Evolutionary conservation across 2,888 invertebrate species (phyloP), one percentile per base, ranked within the genome.

Genomic region (Hartigia nigra): DNA sequence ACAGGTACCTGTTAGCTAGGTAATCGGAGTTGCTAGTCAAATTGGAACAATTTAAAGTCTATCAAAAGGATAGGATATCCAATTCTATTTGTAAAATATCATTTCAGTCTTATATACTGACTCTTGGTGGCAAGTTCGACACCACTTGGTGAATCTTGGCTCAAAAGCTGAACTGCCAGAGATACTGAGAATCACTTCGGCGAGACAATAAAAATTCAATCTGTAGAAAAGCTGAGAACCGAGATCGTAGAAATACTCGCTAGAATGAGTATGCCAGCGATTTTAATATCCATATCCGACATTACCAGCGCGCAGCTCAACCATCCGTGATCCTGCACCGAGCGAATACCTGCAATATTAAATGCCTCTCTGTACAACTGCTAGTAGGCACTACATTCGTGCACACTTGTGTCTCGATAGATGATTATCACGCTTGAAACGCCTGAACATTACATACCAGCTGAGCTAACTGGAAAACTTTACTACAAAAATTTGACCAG

Each of bases 211-310:
- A 72, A 72, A 72, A 72, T 72, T 72, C 72, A 72, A 72, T 72
- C 72, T 34, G 72, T 72, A 72, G 31, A 35, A 72, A 35, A 72
- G 31, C 72, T 72, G 5, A 31, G 9, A 34, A 72, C 72, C n/a
- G 31, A 31, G 31, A 31, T 72, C 12, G 31, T 34, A 31, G 31
- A 35, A 72, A 72, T 72, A 72, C 72, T 32, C 72, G 72, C 23
- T 72, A 72, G 32, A 12, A 72, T 72, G 72, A 35, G 72, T 72
- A 75, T 78, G 78, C 75, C 35, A 70, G 69, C 78, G 74, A 78
- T 78, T 78, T 75, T 69, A 75, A 78, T 78, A 78, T 75, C 78
- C 34, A 78, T 78, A 77, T 69, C 78, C 78, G 35, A 75, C 70
- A 78, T 78, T 75, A 70, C 39, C 36, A 74, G 69, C 12, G 31